Conservation (phyloP, 2,113 vertebrate species). For the Antechinus stuartii region DNA sequence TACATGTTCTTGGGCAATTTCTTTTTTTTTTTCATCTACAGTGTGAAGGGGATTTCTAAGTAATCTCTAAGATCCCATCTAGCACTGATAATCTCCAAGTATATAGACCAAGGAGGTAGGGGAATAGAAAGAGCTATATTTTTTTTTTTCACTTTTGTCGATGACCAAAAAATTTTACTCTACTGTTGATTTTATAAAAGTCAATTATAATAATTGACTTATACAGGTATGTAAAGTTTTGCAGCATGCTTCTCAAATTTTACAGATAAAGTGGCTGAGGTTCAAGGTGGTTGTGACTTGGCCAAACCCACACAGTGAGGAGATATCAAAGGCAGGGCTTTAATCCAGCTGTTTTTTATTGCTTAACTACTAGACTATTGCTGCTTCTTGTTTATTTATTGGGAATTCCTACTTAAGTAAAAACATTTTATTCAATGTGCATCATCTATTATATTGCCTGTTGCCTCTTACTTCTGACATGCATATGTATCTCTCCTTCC, state of each 20-base stretch:
- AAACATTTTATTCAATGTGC: neutral
- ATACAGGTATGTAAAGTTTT: neutral
- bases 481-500: neutral
- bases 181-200: neutral
- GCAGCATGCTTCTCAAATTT: neutral
- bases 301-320: neutral
- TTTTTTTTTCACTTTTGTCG: neutral
- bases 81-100: neutral
- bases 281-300: neutral
- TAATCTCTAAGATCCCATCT: neutral
- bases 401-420: neutral
- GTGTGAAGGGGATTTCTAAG: neutral
- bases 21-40: neutral
- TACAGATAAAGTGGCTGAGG: neutral
- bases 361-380: neutral
- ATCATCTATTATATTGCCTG: neutral
- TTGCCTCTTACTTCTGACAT: neutral
- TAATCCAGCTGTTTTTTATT: neutral
- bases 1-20: neutral
- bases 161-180: neutral
- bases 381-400: neutral
- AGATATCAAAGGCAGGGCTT: neutral
- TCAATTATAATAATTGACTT: neutral
- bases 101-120: neutral
- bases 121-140: neutral